phyloP scores from a whole-genome alignment of 2,888 invertebrate genomes.

The Patella pellucida region DNA sequence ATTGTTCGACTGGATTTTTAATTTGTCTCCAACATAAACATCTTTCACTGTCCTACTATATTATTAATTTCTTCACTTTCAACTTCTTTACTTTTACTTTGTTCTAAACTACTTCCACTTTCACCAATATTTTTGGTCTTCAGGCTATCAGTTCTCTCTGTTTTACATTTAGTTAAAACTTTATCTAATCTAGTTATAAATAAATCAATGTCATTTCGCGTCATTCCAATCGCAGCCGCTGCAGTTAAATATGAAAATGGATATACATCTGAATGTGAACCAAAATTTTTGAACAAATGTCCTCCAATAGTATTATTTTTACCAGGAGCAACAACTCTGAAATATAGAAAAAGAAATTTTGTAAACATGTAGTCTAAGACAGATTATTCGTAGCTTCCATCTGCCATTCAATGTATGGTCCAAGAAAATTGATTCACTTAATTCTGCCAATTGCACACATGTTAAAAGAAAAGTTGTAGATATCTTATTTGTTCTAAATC shows the following conservation, averaged over 20 bases:
- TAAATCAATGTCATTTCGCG: conserved; percentile 78
- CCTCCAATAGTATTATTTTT: conserved; percentile 52
- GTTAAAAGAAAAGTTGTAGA: too few species aligned
- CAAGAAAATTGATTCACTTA: background rate
- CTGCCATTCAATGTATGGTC: background rate
- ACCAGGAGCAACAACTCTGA: conserved; percentile 70
- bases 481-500: too few species aligned
- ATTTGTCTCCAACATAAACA: too few species aligned
- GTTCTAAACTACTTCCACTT: too few species aligned
- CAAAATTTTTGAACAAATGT: conserved; percentile 76
- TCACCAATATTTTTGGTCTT: too few species aligned
- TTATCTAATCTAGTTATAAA: conserved; percentile 79
- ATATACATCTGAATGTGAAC: conserved; percentile 78
- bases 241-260: conserved; percentile 81
- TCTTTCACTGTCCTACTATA: too few species aligned
- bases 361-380: background rate
- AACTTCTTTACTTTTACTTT: too few species aligned
- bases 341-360: conserved; percentile 16
- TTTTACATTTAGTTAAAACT: conserved; percentile 72
- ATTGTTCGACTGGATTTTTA: too few species aligned
- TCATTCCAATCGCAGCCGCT: conserved; percentile 81
- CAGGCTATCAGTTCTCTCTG: background rate
- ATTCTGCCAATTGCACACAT: too few species aligned
- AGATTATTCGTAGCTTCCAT: background rate
- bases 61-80: too few species aligned